Evolutionary conservation across 1,140 invertebrate species (phyloP).

Genomic region (Venturia canescens): DNA sequence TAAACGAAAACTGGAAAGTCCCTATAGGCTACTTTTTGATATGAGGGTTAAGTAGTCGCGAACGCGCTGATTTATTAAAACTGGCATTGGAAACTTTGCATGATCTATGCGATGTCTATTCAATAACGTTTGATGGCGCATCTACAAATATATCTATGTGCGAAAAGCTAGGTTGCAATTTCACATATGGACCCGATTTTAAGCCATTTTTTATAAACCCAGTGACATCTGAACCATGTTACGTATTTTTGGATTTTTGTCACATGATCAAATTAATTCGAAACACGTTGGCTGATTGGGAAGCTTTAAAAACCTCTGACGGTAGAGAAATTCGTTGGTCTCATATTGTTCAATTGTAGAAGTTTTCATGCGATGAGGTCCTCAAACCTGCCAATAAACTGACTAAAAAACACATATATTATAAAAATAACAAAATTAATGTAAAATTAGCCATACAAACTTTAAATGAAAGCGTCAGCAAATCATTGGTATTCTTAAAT

Average conservation of each 20-base stretch:
- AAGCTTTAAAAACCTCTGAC: conserved; percentile 44
- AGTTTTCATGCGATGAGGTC: conserved; percentile 59
- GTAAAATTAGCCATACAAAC: conserved; percentile 64
- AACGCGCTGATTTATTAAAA: conserved; percentile 55
- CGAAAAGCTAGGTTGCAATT: conserved; percentile 46
- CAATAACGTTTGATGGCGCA: conserved; percentile 62
- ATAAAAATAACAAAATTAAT: conserved; percentile 65
- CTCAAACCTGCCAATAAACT: conserved; percentile 63
- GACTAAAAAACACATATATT: conserved; percentile 60
- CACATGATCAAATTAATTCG: conserved; percentile 59
- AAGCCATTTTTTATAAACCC: conserved; percentile 57
- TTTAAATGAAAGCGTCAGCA: conserved; percentile 61
- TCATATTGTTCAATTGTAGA: conserved; percentile 58
- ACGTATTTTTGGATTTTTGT: conserved; percentile 52
- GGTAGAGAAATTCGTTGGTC: conserved; percentile 58
- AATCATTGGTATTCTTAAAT: conserved; percentile 59
- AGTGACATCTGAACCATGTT: conserved; percentile 49
- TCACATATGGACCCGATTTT: conserved; percentile 33
- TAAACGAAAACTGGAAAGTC: conserved; percentile 62
- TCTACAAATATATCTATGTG: conserved; percentile 52
- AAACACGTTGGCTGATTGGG: conserved; percentile 57
- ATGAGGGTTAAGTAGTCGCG: conserved; percentile 45
- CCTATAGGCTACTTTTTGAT: conserved; percentile 63
- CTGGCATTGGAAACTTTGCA: conserved; percentile 44
- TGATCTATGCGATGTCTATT: conserved; percentile 51